phyloP scores from a whole-genome alignment of 2,888 invertebrate species.

The Syritta pipiens region DNA sequence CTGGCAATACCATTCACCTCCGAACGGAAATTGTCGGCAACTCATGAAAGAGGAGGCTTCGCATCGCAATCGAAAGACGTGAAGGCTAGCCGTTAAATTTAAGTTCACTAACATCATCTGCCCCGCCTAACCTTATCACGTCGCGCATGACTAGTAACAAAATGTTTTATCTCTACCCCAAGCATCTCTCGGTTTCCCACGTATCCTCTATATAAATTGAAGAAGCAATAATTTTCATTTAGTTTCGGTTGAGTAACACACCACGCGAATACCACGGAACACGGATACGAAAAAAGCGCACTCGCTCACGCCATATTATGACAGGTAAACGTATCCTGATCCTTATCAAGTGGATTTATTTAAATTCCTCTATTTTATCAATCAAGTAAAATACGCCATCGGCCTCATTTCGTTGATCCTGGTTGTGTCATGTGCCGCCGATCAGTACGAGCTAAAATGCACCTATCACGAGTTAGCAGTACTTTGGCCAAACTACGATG shows the following conservation, averaged over 20 bases:
- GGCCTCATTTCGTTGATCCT: neutral
- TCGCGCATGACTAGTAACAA: slow-evolving; percentile 4
- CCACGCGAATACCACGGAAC: neutral
- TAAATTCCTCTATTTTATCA: neutral
- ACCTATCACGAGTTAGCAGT: slow-evolving; percentile 73
- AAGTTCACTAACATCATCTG: slow-evolving; percentile 23
- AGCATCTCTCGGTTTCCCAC: slow-evolving; percentile 3
- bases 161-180: neutral
- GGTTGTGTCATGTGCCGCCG: neutral
- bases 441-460: slow-evolving; percentile 68
- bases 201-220: slow-evolving; percentile 53
- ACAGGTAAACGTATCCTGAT: slow-evolving; percentile 72
- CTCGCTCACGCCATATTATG: slow-evolving; percentile 59
- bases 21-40: slow-evolving; percentile 39
- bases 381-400: neutral
- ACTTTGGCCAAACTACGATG: slow-evolving; percentile 77
- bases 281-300: slow-evolving; percentile 30
- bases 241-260: slow-evolving; percentile 51
- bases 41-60: slow-evolving; percentile 27
- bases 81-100: slow-evolving; percentile 17
- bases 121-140: slow-evolving; percentile 12
- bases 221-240: slow-evolving; percentile 32
- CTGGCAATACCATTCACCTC: neutral
- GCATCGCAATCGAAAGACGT: too few species aligned
- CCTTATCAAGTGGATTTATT: neutral